A percentile compares a stretch with the other conserved stretches of the same genome.
Conservation (phyloP, 1,140 invertebrate genomes). For the Panagrolaimus sp. region DNA sequence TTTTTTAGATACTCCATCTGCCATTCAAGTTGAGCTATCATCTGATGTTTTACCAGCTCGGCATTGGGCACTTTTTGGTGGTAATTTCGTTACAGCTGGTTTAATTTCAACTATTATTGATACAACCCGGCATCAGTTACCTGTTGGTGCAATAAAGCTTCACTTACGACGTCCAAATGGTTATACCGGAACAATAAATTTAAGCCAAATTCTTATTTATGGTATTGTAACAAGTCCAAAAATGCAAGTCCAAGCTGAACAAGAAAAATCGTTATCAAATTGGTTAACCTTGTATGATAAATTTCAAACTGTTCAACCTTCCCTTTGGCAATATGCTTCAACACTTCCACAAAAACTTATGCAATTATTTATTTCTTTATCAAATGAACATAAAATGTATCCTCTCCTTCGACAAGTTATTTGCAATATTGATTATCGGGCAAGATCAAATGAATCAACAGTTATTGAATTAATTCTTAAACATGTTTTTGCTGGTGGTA, state of each 20-base stretch:
- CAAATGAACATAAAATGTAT: not conserved
- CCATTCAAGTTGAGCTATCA: constrained; percentile 4
- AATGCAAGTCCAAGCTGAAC: not conserved
- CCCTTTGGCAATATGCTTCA: not conserved
- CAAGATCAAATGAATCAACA: not conserved
- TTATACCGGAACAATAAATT: not conserved
- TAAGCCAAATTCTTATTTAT: not conserved
- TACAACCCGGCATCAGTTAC: not conserved
- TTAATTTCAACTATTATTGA: not conserved
- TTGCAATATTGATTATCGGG: not conserved
- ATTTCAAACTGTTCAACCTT: not conserved
- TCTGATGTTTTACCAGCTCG: not conserved
- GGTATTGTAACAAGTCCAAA: not conserved
- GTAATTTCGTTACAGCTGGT: not conserved
- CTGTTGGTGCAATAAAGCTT: not conserved
- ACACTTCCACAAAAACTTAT: not conserved
- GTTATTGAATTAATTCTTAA: not conserved
- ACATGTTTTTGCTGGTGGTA: not conserved
- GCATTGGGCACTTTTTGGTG: not conserved
- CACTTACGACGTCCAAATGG: not conserved
- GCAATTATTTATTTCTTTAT: not conserved
- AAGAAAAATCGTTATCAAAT: not conserved
- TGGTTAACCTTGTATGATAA: not conserved
- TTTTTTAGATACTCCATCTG: not conserved
- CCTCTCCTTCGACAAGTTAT: not conserved